Evolutionary conservation across 2,113 vertebrate genomes (phyloP).

Genomic region (Acrocephalus kingi): DNA sequence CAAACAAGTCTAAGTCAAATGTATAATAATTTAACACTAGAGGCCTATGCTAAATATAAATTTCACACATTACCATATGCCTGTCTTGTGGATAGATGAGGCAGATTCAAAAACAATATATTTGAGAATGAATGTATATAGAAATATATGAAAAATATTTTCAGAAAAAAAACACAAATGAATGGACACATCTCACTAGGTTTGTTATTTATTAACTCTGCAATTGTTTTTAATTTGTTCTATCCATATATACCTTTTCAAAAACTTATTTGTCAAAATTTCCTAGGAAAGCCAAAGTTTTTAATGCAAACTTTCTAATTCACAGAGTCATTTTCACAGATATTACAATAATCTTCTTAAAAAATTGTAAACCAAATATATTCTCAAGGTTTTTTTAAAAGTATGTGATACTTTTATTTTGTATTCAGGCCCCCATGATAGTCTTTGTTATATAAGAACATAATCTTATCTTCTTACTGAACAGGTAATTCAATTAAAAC

Average conservation of each 20-base stretch:
- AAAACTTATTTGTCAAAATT: background rate
- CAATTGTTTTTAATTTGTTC: background rate
- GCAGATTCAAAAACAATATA: background rate
- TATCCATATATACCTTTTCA: background rate
- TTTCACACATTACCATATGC: background rate
- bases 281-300: background rate
- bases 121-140: background rate
- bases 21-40: background rate
- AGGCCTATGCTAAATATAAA: background rate
- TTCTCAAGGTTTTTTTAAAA: background rate
- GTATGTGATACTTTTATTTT: background rate
- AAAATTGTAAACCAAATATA: background rate
- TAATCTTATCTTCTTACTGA: background rate
- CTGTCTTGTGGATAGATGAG: background rate
- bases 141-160: background rate
- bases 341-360: background rate
- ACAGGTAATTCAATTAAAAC: background rate
- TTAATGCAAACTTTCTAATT: background rate
- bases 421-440: background rate
- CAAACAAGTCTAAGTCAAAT: background rate
- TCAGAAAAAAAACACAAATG: background rate
- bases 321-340: background rate
- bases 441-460: background rate
- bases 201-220: background rate
- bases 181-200: background rate